These are phyloP conservation scores for Leptinotarsa haldemani DNA, from an alignment of 2,888 invertebrate genomes.

Conservation along the genomic window DNA sequence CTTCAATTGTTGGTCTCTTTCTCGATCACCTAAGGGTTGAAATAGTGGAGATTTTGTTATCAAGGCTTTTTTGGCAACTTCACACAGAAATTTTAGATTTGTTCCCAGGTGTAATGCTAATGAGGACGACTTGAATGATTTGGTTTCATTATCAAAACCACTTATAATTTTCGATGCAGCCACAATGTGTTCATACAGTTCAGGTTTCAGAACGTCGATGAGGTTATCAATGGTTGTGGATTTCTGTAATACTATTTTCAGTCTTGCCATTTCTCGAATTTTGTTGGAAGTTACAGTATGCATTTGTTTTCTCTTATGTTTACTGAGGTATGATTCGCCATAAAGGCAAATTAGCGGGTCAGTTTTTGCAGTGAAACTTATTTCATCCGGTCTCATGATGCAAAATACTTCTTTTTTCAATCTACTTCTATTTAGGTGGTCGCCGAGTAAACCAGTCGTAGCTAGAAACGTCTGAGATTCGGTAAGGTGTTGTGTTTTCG, in stretches of 20 bases:
- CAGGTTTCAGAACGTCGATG: background rate
- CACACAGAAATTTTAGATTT: background rate
- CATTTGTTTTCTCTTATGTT: no score
- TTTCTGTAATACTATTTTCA: no score
- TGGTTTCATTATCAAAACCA: background rate
- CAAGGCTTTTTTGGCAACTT: constrained; percentile 15
- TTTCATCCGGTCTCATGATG: background rate
- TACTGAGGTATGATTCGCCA: no score
- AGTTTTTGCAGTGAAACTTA: background rate
- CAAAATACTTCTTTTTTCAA: background rate
- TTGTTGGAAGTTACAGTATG: background rate
- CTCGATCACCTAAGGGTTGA: background rate
- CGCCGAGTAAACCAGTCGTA: constrained; percentile 29
- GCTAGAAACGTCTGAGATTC: constrained; percentile 27
- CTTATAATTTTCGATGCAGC: constrained; percentile 27
- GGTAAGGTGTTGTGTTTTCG: constrained; percentile 13
- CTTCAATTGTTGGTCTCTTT: constrained; percentile 5
- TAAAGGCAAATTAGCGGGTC: background rate
- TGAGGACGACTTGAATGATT: no score
- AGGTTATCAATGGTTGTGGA: constrained; percentile 3
- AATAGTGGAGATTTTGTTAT: constrained; percentile 8
- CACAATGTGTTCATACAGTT: constrained; percentile 31
- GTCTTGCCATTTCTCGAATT: background rate
- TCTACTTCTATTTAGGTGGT: background rate
- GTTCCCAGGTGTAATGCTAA: background rate